phyloP scores from a whole-genome alignment of 2,888 invertebrate genomes.

The Ormyrus labotus region DNA sequence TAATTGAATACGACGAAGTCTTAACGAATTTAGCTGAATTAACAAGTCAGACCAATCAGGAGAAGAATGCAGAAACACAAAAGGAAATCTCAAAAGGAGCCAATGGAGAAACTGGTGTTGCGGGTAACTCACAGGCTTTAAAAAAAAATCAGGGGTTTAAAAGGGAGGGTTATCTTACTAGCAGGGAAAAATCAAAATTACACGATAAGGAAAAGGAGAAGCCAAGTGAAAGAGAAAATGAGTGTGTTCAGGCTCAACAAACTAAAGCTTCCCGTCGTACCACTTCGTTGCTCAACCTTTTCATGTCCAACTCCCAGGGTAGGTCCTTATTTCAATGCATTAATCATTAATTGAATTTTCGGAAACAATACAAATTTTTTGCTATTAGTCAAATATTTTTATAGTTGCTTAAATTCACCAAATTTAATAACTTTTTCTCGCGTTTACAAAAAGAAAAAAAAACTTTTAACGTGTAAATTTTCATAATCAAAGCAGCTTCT shows the following conservation, averaged over 20 bases:
- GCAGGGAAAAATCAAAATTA: conserved; percentile 68
- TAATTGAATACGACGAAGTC: conserved; percentile 73
- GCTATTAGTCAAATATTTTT: conserved; percentile 20
- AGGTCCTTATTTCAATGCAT: conserved; percentile 74
- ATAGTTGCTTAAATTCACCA: neutral
- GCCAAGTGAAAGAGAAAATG: conserved; percentile 67
- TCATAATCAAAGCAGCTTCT: neutral
- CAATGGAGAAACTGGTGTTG: conserved; percentile 74
- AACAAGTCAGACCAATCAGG: conserved; percentile 67
- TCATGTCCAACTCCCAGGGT: conserved; percentile 97
- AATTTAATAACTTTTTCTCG: conserved; percentile 1
- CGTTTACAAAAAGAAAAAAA: neutral
- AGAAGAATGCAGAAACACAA: conserved; percentile 61
- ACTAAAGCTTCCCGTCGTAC: conserved; percentile 88
- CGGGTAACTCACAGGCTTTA: conserved; percentile 74
- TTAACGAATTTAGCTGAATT: conserved; percentile 71
- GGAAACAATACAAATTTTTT: conserved; percentile 20
- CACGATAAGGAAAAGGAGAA: conserved; percentile 68
- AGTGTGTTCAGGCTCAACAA: conserved; percentile 59
- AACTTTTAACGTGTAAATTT: neutral
- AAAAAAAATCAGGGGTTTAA: conserved; percentile 72
- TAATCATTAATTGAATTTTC: conserved; percentile 33
- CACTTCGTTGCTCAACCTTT: conserved; percentile 95
- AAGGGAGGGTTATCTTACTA: conserved; percentile 71
- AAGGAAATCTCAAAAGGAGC: conserved; percentile 72